phyloP scores from a whole-genome alignment of 2,888 invertebrate genomes.

The Phorcus lineatus region DNA sequence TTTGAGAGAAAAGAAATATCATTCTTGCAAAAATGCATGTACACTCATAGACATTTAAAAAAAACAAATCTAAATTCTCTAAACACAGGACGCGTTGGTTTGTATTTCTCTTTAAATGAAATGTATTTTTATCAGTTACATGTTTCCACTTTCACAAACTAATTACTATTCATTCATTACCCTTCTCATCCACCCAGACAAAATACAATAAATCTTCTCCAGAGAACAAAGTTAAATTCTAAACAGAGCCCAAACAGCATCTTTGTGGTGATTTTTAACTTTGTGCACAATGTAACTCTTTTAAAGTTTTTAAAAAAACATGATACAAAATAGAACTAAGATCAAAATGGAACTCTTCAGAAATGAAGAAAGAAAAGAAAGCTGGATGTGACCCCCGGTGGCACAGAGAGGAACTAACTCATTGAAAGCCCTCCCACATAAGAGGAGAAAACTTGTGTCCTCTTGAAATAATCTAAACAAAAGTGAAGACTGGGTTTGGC shows the following conservation, averaged over 20 bases:
- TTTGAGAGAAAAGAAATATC: too few species aligned
- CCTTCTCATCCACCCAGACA: not conserved
- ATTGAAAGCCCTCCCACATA: constrained; percentile 8
- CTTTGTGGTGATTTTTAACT: not conserved
- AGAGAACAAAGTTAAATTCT: not conserved
- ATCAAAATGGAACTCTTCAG: not conserved
- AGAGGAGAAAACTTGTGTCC: not conserved
- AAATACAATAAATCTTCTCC: not conserved
- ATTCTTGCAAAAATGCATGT: too few species aligned
- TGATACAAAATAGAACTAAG: constrained; percentile 4
- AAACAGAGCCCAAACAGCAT: not conserved
- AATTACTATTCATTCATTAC: constrained; percentile 1
- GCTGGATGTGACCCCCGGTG: not conserved
- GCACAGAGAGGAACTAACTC: not conserved
- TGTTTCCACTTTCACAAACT: not conserved
- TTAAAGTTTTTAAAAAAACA: not conserved
- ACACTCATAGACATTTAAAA: too few species aligned
- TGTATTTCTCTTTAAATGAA: not conserved
- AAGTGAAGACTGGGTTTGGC: not conserved
- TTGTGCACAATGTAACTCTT: not conserved
- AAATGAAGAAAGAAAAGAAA: not conserved
- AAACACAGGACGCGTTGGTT: not conserved
- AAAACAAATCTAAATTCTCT: not conserved
- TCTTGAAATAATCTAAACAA: constrained; percentile 2
- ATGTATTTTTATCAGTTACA: not conserved